Percentiles rank a stretch among this genome's conserved stretches.
phyloP scores from a whole-genome alignment of 64 coral and sea anemone genomes.

The Acropora yongei region DNA sequence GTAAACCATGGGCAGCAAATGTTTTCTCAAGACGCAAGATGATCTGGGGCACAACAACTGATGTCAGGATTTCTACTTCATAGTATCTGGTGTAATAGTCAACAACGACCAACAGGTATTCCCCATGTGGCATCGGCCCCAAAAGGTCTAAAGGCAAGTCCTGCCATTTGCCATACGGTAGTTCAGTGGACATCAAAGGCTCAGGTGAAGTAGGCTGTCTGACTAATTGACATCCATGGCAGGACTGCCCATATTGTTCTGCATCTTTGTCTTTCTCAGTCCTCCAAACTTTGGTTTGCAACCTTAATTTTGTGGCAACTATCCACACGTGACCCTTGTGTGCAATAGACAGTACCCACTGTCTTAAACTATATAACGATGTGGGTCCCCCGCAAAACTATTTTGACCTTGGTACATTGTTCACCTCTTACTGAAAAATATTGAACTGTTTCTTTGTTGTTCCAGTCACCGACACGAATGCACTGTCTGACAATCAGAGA shows the following conservation, averaged over 20 bases:
- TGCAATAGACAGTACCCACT: not conserved
- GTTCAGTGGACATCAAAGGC: not conserved
- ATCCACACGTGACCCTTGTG: not conserved
- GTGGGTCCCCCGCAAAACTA: too few relatives aligned
- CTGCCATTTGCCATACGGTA: not conserved
- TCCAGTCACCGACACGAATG: not conserved
- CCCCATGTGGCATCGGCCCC: not conserved
- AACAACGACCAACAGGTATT: not conserved
- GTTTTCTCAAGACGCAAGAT: too few relatives aligned
- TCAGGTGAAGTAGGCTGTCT: not conserved
- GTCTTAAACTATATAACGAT: not conserved
- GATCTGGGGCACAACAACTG: too few relatives aligned
- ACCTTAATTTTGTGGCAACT: not conserved
- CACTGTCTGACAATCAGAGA: not conserved
- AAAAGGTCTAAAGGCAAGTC: not conserved
- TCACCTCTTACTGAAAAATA: not conserved
- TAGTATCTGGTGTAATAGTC: not conserved
- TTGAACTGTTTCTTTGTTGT: not conserved
- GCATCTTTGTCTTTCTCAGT: not conserved
- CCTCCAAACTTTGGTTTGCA: not conserved
- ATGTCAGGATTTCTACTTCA: too few relatives aligned
- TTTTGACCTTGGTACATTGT: not conserved
- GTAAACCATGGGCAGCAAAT: not conserved
- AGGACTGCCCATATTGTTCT: not conserved
- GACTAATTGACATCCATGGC: not conserved